Evolutionary conservation across 1,140 invertebrate species (phyloP).

Genomic region (Saccostrea echinata): DNA sequence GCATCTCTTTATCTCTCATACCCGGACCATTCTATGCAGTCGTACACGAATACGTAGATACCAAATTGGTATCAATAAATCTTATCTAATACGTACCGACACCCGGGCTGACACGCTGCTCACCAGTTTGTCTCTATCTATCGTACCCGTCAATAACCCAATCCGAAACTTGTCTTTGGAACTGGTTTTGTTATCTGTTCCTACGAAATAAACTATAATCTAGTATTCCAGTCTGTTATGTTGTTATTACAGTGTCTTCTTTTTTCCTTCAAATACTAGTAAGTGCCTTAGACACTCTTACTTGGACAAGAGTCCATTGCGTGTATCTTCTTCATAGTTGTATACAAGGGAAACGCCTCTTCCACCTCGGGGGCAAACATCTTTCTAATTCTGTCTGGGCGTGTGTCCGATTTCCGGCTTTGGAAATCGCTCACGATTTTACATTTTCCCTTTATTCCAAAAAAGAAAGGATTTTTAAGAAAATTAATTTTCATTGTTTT

Average conservation of each 20-base stretch:
- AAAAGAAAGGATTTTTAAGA: neutral
- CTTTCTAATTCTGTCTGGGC: neutral
- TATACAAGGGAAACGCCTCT: conserved; percentile 59
- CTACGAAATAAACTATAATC: neutral
- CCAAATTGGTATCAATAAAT: neutral
- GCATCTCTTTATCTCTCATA: neutral
- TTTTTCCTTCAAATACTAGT: neutral
- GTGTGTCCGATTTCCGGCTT: conserved; percentile 32
- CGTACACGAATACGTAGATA: no score
- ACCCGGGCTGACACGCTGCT: neutral
- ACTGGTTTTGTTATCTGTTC: conserved; percentile 28
- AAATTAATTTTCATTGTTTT: neutral
- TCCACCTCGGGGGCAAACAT: conserved; percentile 53
- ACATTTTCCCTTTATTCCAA: conserved; percentile 58
- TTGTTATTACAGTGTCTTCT: neutral
- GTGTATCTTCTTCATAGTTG: conserved; percentile 51
- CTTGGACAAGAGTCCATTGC: conserved; percentile 33
- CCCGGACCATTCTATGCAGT: no score
- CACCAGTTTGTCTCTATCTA: conserved; percentile 17
- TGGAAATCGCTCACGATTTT: conserved; percentile 60
- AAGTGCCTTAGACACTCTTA: neutral
- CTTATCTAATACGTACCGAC: neutral
- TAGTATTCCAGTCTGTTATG: neutral
- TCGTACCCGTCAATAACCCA: conserved; percentile 28
- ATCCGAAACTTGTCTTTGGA: conserved; percentile 23